phyloP scores from a whole-genome alignment of 2,113 vertebrate genomes.

The Perca schrenkii region DNA sequence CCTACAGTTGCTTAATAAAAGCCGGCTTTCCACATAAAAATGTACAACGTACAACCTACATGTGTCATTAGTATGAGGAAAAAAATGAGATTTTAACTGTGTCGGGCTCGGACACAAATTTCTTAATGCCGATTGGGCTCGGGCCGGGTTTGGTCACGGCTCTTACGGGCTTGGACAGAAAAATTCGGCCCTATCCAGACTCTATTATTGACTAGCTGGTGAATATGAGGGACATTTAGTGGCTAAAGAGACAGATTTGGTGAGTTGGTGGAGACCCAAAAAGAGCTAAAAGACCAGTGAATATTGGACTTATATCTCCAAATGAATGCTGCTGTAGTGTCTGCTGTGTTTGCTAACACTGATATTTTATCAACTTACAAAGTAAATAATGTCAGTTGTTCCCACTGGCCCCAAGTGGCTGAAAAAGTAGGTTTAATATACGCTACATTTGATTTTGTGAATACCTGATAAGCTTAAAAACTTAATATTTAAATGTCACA shows the following conservation, averaged over 20 bases:
- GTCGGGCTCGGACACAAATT: no score
- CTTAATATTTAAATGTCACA: not conserved
- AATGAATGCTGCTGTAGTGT: not conserved
- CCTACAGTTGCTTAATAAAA: no score
- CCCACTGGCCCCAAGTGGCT: not conserved
- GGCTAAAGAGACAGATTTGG: conserved; percentile 5
- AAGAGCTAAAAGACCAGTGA: not conserved
- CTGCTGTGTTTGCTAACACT: not conserved
- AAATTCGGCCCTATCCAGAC: no score
- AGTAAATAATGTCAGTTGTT: not conserved
- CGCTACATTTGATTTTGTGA: not conserved
- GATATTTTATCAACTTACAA: not conserved
- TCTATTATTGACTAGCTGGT: not conserved
- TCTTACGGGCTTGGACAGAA: no score
- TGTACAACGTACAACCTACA: no score
- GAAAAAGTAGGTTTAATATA: not conserved
- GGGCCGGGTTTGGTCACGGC: no score
- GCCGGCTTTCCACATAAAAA: no score
- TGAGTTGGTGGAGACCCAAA: not conserved
- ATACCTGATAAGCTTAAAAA: not conserved
- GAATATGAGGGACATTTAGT: conserved; percentile 4
- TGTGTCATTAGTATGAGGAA: no score
- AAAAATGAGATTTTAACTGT: no score
- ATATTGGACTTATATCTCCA: not conserved
- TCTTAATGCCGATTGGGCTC: no score